Base-by-base conservation (phyloP, 2,888 invertebrate genomes). In the Melanargia galathea region DNA sequence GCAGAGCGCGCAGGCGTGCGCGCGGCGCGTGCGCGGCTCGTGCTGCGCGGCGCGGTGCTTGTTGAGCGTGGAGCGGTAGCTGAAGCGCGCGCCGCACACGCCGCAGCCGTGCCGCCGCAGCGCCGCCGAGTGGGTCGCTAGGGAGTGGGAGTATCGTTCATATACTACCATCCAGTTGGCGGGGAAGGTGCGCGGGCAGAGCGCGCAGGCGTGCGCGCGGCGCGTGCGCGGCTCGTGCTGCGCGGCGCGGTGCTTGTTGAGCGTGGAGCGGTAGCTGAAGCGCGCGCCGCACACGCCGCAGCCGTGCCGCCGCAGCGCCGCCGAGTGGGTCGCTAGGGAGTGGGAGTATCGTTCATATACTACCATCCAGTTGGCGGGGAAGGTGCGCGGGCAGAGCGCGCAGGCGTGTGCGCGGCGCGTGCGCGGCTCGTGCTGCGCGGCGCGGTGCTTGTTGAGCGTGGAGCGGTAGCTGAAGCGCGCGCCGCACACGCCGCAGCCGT, bases 51-150 rank as follows among this genome's bases (percentile, higher is more conserved):
- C 73, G 54, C 66, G 65, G 73, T 90, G 90, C 73, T 88, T 89
- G 81, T 82, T 89, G 20, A 90, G 81, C 13, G 90, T 81, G 0
- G 90, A 90, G 43, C 80, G 80, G 79, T 90, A 91, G 46, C 85
- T 76, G 81, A 90, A 91, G 33, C 77, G 72, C 26, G 56, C 71
- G 0, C 77, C 78, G 74, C 91, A 91, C 45, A 80, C 73, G 2
- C 46, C 43, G 68, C 90, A 91, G 43, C 49, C 60, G 77, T 87
- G 84, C 0, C 75, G 76, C 0, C 86, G 82, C 1, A 87, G 78
- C 0, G 79, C 71, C 8, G 83, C 74, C 69, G 86, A 79, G 79
- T 91, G 91, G 0, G 77, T 81, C 0, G 82, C 90, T 90, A 69
- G 0, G 33, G n/a, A n/a, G 35, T 35, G 45, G 20, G 7, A 40